phyloP scores from a whole-genome alignment of 2,113 vertebrate genomes.

The Tragulus kanchil region DNA sequence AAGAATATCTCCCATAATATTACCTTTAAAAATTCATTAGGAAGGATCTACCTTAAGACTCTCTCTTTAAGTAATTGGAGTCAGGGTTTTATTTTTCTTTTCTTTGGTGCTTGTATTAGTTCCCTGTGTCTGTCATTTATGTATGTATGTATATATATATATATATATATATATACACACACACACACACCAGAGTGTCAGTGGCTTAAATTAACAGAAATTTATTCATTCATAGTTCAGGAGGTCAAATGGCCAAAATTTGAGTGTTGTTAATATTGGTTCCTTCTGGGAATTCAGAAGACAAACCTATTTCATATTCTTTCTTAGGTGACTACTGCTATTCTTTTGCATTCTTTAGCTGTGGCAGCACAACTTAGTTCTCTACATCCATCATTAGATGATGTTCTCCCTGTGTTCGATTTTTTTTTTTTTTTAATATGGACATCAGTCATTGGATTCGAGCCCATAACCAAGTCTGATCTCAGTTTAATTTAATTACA shows the following conservation, averaged over 20 bases:
- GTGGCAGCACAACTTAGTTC: background rate
- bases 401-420: background rate
- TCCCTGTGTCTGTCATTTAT: background rate
- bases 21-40: background rate
- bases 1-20: background rate
- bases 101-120: background rate
- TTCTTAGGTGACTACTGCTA: background rate
- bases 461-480: background rate
- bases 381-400: background rate
- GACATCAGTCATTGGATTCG: background rate
- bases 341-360: background rate
- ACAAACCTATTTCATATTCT: background rate
- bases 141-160: too few species aligned
- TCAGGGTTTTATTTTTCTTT: background rate
- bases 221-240: background rate
- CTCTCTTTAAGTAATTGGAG: background rate
- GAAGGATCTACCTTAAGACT: background rate
- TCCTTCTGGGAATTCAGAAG: background rate
- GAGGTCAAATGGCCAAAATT: background rate
- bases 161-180: too few species aligned
- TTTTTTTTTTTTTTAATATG: background rate
- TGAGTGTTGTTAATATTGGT: background rate
- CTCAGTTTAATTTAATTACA: background rate
- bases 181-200: too few species aligned
- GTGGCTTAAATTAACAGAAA: background rate